Conservation (phyloP, 2,888 invertebrate genomes). For the Proisotoma minuta region DNA sequence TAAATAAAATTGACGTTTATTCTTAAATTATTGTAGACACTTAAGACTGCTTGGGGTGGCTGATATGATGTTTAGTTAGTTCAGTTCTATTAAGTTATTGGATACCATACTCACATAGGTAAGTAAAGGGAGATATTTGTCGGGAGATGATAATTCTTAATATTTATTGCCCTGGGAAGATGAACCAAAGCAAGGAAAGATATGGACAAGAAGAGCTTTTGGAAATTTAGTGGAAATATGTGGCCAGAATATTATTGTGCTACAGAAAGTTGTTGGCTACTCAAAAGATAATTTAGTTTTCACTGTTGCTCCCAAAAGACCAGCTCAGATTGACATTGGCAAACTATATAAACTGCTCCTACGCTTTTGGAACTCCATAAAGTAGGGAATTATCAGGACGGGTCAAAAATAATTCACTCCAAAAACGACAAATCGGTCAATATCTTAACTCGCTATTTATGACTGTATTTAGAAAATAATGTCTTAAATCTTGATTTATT, state of each 20-base stretch:
- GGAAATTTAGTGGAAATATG: slow-evolving; percentile 15
- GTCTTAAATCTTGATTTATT: slow-evolving; percentile 47
- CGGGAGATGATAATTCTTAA: slow-evolving; percentile 16
- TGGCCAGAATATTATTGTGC: slow-evolving; percentile 14
- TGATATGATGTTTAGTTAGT: no score
- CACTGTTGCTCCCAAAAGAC: slow-evolving; percentile 31
- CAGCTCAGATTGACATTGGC: slow-evolving; percentile 19
- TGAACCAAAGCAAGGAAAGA: slow-evolving; percentile 10
- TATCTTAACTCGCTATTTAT: slow-evolving; percentile 48
- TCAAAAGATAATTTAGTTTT: slow-evolving; percentile 12
- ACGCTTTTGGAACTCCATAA: slow-evolving; percentile 45
- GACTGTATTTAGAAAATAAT: slow-evolving; percentile 47
- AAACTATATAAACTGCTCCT: no score
- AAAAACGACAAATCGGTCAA: slow-evolving; percentile 47
- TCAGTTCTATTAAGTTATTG: no score
- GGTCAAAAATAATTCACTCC: slow-evolving; percentile 47
- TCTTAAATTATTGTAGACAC: neutral
- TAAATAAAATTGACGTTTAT: slow-evolving; percentile 2
- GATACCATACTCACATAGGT: neutral
- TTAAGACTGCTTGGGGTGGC: neutral
- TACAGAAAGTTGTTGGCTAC: slow-evolving; percentile 10
- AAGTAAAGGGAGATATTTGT: slow-evolving; percentile 3
- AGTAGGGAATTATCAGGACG: slow-evolving; percentile 47
- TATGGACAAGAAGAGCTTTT: slow-evolving; percentile 17
- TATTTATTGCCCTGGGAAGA: slow-evolving; percentile 14